Conservation (phyloP, 2,113 vertebrate genomes). For the Leptodactylus fuscus region DNA sequence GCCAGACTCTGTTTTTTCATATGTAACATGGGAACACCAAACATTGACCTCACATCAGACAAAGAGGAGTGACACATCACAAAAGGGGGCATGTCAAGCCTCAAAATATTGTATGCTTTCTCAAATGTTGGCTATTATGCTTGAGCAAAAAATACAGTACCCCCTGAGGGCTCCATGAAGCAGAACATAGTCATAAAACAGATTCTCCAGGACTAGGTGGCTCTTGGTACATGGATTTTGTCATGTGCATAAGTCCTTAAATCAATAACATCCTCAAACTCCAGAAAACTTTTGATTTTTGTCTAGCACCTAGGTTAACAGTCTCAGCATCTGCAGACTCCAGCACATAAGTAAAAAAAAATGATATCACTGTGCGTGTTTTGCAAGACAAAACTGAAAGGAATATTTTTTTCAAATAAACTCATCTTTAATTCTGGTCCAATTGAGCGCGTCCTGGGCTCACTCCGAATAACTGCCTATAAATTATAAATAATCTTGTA, state of each 20-base stretch:
- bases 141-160: no score
- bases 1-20: no score
- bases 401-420: not conserved
- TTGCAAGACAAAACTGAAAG: constrained; percentile 10
- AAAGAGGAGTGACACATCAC: no score
- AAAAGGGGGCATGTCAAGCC: no score
- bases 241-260: not conserved
- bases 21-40: no score
- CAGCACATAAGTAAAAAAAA: not conserved
- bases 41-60: no score
- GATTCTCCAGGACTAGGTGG: not conserved
- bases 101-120: no score
- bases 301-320: not conserved
- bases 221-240: not conserved
- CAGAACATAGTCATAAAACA: no score
- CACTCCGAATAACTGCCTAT: not conserved
- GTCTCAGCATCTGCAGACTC: not conserved
- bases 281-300: not conserved
- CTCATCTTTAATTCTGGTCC: constrained; percentile 33
- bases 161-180: no score
- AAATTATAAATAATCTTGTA: constrained; percentile 30
- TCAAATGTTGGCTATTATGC: no score
- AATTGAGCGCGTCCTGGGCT: not conserved
- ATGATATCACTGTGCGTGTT: not conserved
- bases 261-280: not conserved